Percentiles rank a stretch among this genome's conserved stretches.
Evolutionary conservation across 1,140 invertebrate species (phyloP).

Genomic region (Aphaenogaster floridana): DNA sequence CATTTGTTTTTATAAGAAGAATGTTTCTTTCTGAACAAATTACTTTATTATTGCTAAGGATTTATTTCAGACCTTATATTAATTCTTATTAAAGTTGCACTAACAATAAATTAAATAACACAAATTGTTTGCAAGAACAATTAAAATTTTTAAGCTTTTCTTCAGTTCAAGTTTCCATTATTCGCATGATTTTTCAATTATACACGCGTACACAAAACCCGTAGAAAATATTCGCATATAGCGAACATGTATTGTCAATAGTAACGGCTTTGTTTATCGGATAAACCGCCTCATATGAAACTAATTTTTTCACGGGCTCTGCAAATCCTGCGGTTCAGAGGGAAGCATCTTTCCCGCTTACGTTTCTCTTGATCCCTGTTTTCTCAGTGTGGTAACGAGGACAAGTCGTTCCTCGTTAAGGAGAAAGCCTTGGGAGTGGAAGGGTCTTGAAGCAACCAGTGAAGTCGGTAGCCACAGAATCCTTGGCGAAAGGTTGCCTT

Average conservation of each 20-base stretch:
- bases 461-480: conserved; percentile 63
- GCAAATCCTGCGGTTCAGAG: conserved; percentile 63
- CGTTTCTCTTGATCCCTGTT: conserved; percentile 73
- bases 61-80: not conserved
- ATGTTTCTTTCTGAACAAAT: not conserved
- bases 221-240: not conserved
- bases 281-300: conserved; percentile 25
- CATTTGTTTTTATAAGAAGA: not conserved
- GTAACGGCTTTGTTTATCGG: not conserved
- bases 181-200: not conserved
- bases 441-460: conserved; percentile 53
- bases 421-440: conserved; percentile 63
- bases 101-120: not conserved
- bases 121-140: not conserved
- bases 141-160: not conserved
- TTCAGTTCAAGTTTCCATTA: not conserved
- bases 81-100: not conserved
- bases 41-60: not conserved
- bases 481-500: conserved; percentile 52
- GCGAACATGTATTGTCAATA: not conserved
- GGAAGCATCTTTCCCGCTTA: conserved; percentile 65
- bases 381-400: conserved; percentile 76
- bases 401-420: conserved; percentile 79
- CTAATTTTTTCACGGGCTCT: conserved; percentile 64
- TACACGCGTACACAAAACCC: not conserved